Evolutionary conservation across 2,888 invertebrate genomes (phyloP), one percentile per base, ranked within the genome.

Genomic region (Phaedon cochleariae): DNA sequence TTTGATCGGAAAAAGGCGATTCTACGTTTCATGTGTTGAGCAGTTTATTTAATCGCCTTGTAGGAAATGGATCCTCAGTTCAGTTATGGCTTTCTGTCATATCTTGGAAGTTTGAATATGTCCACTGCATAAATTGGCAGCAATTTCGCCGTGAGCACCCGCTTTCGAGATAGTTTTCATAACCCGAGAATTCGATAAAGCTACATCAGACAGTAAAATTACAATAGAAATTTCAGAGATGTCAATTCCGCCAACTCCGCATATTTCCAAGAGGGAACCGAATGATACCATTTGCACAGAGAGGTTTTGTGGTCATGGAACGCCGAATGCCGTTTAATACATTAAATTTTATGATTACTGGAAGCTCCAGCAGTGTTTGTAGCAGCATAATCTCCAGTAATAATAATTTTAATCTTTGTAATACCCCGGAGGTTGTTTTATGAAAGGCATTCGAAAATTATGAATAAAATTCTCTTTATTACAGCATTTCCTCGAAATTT

Each of bases 371-470:
- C 41, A 64, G 49, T 71, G 70, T 64, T 67, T 59, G 65, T 67
- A 65, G 62, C 65, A 68, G 41, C 12, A 68, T 72, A 69, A 67
- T 67, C 69, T 54, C 37, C 31, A 63, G 65, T 68, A 63, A 62
- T 69, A 71, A 69, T 71, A 67, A 72, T 73, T 73, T 74, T 74
- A 74, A 73, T 73, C 74, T 69, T 62, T 60, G 71, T 65, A 66
- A 71, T 73, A 71, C 65, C 64, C 63, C 64, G 21, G 58, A 64
- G 69, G 67, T 67, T 67, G 70, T 69, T 73, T 72, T 70, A 72
- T 65, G 63, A 62, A 51, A 59, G 63, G 60, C 70, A 70, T 64
- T 72, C 65, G 62, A 68, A 70, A 71, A 72, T 70, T 67, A 59
- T 58, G 67, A 65, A 62, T 69, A 64, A 67, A 67, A 63, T 61